These are phyloP conservation scores for Bothrops jararaca DNA, from an alignment of 2,113 vertebrate genomes.

Conservation along the genomic window DNA sequence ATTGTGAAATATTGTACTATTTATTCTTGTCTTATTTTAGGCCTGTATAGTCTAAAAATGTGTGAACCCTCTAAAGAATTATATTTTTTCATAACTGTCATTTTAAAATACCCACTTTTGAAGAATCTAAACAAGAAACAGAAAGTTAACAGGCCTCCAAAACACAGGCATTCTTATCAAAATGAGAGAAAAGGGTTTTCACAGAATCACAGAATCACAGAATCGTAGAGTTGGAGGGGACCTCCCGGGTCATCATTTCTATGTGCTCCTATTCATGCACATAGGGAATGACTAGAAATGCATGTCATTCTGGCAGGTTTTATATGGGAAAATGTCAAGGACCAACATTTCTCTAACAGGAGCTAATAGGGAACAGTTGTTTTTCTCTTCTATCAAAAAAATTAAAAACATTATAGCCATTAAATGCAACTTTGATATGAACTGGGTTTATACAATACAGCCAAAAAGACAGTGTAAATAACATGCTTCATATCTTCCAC, in stretches of 20 bases:
- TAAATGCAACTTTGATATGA: background rate
- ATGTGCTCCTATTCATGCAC: background rate
- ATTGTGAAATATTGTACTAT: background rate
- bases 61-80: background rate
- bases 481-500: background rate
- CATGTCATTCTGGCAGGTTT: background rate
- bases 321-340: conserved; percentile 1
- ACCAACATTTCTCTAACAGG: background rate
- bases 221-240: too few species aligned
- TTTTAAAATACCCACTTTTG: background rate
- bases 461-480: background rate
- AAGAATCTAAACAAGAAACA: background rate
- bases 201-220: too few species aligned
- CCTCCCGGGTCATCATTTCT: too few species aligned
- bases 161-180: background rate
- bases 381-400: background rate
- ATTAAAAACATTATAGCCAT: background rate
- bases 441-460: background rate
- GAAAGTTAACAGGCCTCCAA: background rate
- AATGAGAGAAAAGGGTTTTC: background rate
- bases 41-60: background rate
- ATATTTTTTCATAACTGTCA: background rate
- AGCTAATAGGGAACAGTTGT: background rate
- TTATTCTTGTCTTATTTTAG: background rate
- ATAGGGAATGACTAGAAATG: background rate